Evolutionary conservation across 2,888 invertebrate genomes (phyloP).

Genomic region (Melinaea marsaeus): DNA sequence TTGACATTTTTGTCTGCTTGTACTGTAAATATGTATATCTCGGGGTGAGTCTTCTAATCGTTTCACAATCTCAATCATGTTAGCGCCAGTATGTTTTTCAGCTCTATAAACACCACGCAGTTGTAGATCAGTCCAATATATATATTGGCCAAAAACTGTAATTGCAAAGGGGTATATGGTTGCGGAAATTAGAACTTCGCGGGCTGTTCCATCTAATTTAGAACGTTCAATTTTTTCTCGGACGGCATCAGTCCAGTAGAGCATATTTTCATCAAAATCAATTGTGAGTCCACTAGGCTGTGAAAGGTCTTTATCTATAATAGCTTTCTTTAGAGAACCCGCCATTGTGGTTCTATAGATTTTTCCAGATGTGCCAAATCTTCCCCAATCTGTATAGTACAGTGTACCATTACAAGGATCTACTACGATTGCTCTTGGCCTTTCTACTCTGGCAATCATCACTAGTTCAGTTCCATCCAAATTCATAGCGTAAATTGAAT

Average conservation of each 20-base stretch:
- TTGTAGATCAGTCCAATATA: slow-evolving; percentile 98
- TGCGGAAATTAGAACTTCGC: slow-evolving; percentile 91
- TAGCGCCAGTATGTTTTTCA: slow-evolving; percentile 97
- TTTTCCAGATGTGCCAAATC: slow-evolving; percentile 94
- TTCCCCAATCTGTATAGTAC: slow-evolving; percentile 97
- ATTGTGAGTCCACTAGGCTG: slow-evolving; percentile 97
- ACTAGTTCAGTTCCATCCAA: slow-evolving; percentile 90
- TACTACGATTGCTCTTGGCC: slow-evolving; percentile 95
- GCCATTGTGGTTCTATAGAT: slow-evolving; percentile 98
- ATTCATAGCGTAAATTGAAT: slow-evolving; percentile 96
- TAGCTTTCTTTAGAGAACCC: slow-evolving; percentile 91
- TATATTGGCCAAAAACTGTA: slow-evolving; percentile 91
- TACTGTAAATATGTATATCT: slow-evolving; percentile 92
- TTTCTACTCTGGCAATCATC: slow-evolving; percentile 94
- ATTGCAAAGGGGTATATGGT: slow-evolving; percentile 98
- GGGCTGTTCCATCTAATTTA: slow-evolving; percentile 89
- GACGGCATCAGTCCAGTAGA: slow-evolving; percentile 99
- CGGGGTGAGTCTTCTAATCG: slow-evolving; percentile 94
- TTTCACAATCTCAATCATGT: slow-evolving; percentile 95
- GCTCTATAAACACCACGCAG: slow-evolving; percentile 96
- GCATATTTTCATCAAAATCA: slow-evolving; percentile 94
- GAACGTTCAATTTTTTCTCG: slow-evolving; percentile 96
- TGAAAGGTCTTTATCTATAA: slow-evolving; percentile 93
- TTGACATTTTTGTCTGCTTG: slow-evolving; percentile 86
- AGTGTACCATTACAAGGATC: slow-evolving; percentile 97